Evolutionary conservation across 2,113 vertebrate genomes (phyloP).

Genomic region (Syngnathus typhle): DNA sequence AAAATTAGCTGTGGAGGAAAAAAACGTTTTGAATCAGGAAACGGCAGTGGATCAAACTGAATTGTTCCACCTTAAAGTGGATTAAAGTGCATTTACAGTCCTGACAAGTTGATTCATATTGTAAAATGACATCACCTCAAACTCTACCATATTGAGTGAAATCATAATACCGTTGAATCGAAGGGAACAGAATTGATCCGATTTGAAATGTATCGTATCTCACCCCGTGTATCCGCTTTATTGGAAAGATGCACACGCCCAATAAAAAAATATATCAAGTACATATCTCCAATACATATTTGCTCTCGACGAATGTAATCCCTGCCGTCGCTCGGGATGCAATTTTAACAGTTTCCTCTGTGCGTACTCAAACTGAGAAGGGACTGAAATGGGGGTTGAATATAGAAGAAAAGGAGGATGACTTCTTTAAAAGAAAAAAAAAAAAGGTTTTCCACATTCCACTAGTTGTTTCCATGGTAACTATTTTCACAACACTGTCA

Average conservation of each 20-base stretch:
- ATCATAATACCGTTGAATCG: too few species aligned
- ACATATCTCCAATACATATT: neutral
- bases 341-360: constrained; percentile 26
- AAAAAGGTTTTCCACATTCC: constrained; percentile 46
- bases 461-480: constrained; percentile 65
- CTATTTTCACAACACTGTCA: constrained; percentile 59
- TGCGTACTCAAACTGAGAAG: constrained; percentile 10
- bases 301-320: constrained; percentile 18
- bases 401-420: constrained; percentile 12
- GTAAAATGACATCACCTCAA: too few species aligned
- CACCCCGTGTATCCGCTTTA: too few species aligned
- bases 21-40: too few species aligned
- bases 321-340: constrained; percentile 24
- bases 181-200: too few species aligned
- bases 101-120: too few species aligned
- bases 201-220: too few species aligned
- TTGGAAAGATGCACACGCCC: too few species aligned
- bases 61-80: too few species aligned
- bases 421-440: constrained; percentile 8
- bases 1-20: neutral
- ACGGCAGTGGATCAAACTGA: too few species aligned
- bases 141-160: too few species aligned
- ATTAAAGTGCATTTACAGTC: too few species aligned
- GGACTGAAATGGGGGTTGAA: constrained; percentile 26
- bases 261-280: neutral